Base-by-base conservation (phyloP, 2,888 invertebrate genomes). In the Cryptocephalus moraei region DNA sequence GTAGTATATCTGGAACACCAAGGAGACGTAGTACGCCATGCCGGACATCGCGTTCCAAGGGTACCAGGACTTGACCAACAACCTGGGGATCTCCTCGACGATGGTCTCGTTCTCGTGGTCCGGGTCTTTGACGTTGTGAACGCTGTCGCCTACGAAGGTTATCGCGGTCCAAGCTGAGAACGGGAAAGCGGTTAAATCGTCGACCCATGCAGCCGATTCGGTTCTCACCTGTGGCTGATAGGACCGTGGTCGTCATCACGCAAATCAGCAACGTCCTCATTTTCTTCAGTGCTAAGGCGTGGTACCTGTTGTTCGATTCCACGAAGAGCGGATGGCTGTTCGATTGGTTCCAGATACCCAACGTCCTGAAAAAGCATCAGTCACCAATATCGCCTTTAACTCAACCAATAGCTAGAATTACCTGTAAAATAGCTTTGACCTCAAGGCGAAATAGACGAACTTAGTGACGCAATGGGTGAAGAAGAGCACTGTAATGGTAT, bases 281-380 rank as follows among this genome's bases (percentile, higher is more conserved):
- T 70, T 86, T 86, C 46, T 80, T 79, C 44, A 89, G 67, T 0
- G 88, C 75, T 34, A 85, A 75, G 38, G 84, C 80, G 62, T 87
- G 86, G 66, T 84, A 88, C 13, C 72, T 57, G 53, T 71, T 71
- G 63, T 89, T 86, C 0, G 88, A 89, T 66, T 90, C 90, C 41
- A 86, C 81, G 66, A 91, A 91, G 38, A 91, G 67, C 0, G 90
- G 88, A 70, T 91, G 89, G 45, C 84, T 81, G 68, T 89, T 88
- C 0, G 84, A 80, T 69, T 87, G 86, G 66, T 90, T 90, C 90
- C 90, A 91, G 51, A 86, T 81, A 32, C 82, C 84, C 38, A 89
- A 67, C 0, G 87, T 86, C 61, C 88, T 82, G 58, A 14, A 60
- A 55, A 47, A 4, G 3, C 48, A 50, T 6, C 12, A 11, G 36